Conservation (phyloP, 2,888 invertebrate species). For the Seira sanloemensis region DNA sequence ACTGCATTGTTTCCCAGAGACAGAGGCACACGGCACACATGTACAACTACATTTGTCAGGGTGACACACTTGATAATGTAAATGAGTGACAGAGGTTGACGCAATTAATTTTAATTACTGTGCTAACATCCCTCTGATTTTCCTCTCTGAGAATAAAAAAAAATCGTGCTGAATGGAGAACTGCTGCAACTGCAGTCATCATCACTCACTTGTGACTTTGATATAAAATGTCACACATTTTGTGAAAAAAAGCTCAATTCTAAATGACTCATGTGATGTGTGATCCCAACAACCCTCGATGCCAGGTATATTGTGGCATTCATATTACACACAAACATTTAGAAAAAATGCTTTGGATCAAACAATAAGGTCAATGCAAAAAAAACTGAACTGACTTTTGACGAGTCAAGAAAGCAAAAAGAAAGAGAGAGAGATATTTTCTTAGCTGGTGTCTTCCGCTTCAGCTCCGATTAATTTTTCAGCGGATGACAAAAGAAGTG, state of each 20-base stretch:
- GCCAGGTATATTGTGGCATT: no score
- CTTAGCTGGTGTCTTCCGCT: no score
- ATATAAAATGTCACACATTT: neutral
- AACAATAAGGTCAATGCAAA: no score
- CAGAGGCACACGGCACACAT: neutral
- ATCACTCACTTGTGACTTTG: slow-evolving; percentile 32
- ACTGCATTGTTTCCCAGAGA: neutral
- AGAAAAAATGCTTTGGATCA: no score
- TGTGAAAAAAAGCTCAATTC: no score
- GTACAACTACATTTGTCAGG: neutral
- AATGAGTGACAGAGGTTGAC: slow-evolving; percentile 46
- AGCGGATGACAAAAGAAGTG: neutral
- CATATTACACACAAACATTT: no score
- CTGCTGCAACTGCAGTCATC: slow-evolving; percentile 31
- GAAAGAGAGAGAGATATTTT: neutral
- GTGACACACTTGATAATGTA: slow-evolving; percentile 34
- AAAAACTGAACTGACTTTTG: no score
- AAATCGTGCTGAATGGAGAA: neutral
- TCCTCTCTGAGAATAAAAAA: neutral
- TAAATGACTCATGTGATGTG: no score
- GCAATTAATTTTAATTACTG: slow-evolving; percentile 60
- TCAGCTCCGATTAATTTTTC: slow-evolving; percentile 1
- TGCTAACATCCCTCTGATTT: neutral
- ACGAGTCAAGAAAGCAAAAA: no score
- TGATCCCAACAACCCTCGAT: no score